Base-by-base conservation (phyloP, 2,888 invertebrate species). In the Tenthredo amoena region DNA sequence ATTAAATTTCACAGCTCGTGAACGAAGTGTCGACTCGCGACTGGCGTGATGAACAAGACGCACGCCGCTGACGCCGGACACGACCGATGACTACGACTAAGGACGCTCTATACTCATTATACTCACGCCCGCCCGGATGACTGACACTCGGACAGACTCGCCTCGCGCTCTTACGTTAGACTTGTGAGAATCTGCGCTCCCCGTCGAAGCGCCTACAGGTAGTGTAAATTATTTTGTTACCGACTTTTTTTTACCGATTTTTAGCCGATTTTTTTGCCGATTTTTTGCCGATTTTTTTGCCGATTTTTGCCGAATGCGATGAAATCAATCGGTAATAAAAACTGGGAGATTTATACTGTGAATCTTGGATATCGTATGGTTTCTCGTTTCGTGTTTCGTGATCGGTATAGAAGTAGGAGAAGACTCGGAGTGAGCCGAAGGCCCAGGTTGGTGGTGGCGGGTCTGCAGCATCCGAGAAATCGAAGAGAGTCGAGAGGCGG, bases 1-100 rank as follows among this genome's bases (percentile, higher is more conserved):
- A 92, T 92, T 91, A 89, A 92, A 92, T 91, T 91, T 92, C 91
- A 91, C 91, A 91, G 91, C 89, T 90, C 89, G 89, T 90, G 88
- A 89, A 86, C 88, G 47, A 83, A 62, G 83, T 83, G 68, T 83
- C 83, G 81, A 81, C 81, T 77, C 77, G 77, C 77, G 55, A 77
- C 77, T 81, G 58, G 81, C 62, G 58, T 79, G 85, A 85, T 79
- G 77, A 85, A 85, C 79, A 62, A 85, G 85, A 85, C 85, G 85
- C 85, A 31, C 65, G 43, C 79, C 85, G 85, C 85, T 40, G 79
- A 65, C 76, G 58, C 40, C 62, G 58, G 40, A 62, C 40, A 43
- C 65, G 47, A 37, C 47, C 34, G 79, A 37, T 21, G 40, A 58
- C 79, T 37, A 62, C 62, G 81, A 81, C 62, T 62, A n/a, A 62